phyloP scores from a whole-genome alignment of 2,888 invertebrate species.

The Polia nebulosa region DNA sequence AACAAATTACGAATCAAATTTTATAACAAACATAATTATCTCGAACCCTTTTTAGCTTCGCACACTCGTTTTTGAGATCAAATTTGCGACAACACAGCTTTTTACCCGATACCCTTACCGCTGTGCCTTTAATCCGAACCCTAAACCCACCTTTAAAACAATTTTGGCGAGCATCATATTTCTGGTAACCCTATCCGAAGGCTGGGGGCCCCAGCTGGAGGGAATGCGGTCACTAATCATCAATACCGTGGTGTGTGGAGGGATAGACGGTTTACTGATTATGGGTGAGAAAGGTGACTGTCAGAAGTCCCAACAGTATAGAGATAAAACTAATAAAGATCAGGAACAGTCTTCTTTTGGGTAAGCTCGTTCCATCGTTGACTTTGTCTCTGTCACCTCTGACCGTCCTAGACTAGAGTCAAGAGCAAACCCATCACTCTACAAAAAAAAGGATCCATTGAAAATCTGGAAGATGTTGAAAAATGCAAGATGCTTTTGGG shows the following conservation, averaged over 20 bases:
- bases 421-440: too few species aligned
- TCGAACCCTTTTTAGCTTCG: conserved; percentile 35
- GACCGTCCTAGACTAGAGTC: too few species aligned
- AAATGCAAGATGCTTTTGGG: too few species aligned
- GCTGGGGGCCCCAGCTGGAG: conserved; percentile 34
- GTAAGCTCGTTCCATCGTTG: too few species aligned
- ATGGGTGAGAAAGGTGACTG: neutral
- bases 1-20: neutral
- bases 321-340: neutral
- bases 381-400: too few species aligned
- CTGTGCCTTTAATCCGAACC: conserved; percentile 36
- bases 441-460: too few species aligned
- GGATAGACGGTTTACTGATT: conserved; percentile 19
- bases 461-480: too few species aligned
- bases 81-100: conserved; percentile 45
- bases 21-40: conserved; percentile 23
- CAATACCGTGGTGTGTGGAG: neutral
- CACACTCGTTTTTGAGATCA: conserved; percentile 30
- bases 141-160: conserved; percentile 49
- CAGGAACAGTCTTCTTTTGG: too few species aligned
- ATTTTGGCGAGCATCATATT: conserved; percentile 53
- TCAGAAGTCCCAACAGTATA: neutral
- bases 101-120: conserved; percentile 47
- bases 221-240: conserved; percentile 60
- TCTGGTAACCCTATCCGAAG: conserved; percentile 44